Percentiles rank a stretch among this genome's conserved stretches.
Conservation (phyloP, 2,888 invertebrate species). For the Drosophila prolongata region DNA sequence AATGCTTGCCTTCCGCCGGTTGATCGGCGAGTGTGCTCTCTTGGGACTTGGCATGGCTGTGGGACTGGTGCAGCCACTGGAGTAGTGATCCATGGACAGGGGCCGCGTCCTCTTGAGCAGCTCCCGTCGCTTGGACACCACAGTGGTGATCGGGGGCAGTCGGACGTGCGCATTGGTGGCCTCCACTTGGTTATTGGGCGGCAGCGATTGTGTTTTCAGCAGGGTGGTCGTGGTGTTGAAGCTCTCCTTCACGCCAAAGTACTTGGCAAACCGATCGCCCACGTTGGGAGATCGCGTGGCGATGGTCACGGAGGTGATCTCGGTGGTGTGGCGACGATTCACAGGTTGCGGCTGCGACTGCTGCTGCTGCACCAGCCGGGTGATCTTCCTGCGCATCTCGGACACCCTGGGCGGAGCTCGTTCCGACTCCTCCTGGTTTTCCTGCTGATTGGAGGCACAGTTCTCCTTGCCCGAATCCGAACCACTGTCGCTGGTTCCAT, state of each 20-base stretch:
- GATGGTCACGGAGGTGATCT: constrained; percentile 37
- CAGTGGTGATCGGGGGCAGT: constrained; percentile 19
- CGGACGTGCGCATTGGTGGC: constrained; percentile 72
- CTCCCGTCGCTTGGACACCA: constrained; percentile 70
- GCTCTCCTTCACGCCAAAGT: constrained; percentile 72
- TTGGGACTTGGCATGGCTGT: constrained; percentile 56
- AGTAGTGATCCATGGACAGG: constrained; percentile 64
- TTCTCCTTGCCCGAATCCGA: constrained; percentile 83
- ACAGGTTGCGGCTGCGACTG: constrained; percentile 19
- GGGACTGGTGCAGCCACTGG: constrained; percentile 42
- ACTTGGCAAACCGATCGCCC: constrained; percentile 80
- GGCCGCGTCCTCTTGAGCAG: constrained; percentile 75
- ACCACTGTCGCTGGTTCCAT: constrained; percentile 61
- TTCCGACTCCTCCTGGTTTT: constrained; percentile 19
- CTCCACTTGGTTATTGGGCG: constrained; percentile 28
- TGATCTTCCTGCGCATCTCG: constrained; percentile 75
- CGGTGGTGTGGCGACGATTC: constrained; percentile 61
- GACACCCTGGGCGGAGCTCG: constrained; percentile 49
- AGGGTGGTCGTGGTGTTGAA: constrained; percentile 30
- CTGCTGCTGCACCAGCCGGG: constrained; percentile 55
- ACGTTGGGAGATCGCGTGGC: constrained; percentile 20
- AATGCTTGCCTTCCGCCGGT: constrained; percentile 24
- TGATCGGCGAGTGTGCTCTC: constrained; percentile 60
- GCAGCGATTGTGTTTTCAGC: constrained; percentile 40
- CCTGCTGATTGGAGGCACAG: constrained; percentile 61